Conservation (phyloP, 2,888 invertebrate species). For the Diachrysia chrysitis region DNA sequence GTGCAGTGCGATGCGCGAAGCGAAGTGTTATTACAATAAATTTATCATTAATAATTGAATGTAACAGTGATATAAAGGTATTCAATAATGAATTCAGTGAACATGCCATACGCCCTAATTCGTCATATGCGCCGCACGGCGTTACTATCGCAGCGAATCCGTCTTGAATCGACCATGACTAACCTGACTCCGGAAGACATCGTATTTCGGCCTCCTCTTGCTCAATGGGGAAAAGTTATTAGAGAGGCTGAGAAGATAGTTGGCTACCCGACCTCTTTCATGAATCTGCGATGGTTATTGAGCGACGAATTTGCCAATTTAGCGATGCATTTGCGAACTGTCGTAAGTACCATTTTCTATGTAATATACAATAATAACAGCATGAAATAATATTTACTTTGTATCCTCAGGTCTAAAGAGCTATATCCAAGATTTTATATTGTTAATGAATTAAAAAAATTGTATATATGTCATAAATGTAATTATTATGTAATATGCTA, state of each 20-base stretch:
- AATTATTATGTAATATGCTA: slow-evolving; percentile 65
- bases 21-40: slow-evolving; percentile 60
- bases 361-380: slow-evolving; percentile 11
- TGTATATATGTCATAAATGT: slow-evolving; percentile 36
- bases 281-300: slow-evolving; percentile 90
- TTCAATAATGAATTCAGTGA: slow-evolving; percentile 50
- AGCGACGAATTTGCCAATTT: slow-evolving; percentile 91
- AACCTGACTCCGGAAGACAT: slow-evolving; percentile 84
- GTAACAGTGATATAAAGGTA: slow-evolving; percentile 57
- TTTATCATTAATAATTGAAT: slow-evolving; percentile 59
- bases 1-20: slow-evolving; percentile 42
- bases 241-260: slow-evolving; percentile 87
- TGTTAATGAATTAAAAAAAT: slow-evolving; percentile 6
- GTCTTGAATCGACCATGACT: slow-evolving; percentile 80
- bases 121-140: slow-evolving; percentile 81
- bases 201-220: slow-evolving; percentile 81
- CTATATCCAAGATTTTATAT: background rate
- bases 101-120: slow-evolving; percentile 81
- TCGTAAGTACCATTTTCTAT: slow-evolving; percentile 73
- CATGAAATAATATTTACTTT: background rate
- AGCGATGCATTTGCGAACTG: slow-evolving; percentile 87
- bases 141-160: slow-evolving; percentile 75
- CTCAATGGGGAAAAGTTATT: slow-evolving; percentile 83
- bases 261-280: slow-evolving; percentile 90
- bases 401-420: background rate